Evolutionary conservation across 2,113 vertebrate species (phyloP), one percentile per base, ranked within the genome.

Genomic region (Pterophyllum scalare): DNA sequence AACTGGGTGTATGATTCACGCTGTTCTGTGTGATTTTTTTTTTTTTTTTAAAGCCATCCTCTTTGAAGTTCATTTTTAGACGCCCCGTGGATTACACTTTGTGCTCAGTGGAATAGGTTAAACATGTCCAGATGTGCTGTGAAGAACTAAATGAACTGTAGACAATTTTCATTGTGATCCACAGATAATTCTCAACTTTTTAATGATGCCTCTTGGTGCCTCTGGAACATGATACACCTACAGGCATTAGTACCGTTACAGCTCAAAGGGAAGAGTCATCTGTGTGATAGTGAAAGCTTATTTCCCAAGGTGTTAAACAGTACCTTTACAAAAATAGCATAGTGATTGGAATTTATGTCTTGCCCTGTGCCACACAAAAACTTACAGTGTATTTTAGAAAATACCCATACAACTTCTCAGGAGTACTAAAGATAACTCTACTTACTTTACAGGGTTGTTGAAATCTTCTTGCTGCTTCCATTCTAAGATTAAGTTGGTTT

Each of bases 131-230:
- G 90, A 92, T 91, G 85, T 82, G 82, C 81, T 84, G 83, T 75
- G 61, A 82, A 86, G 79, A 87, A 64, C 59, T 56, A 85, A 87
- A 91, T 85, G 86, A 92, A 91, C 81, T 83, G 84, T 26, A 90
- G 85, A 91, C 86, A 74, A 80, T 91, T 87, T 88, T 38, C 67
- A 46, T 81, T 72, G 76, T 74, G 75, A 79, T 88, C 87, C 86
- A 87, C 76, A 82, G 89, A 91, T 87, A 89, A 88, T 88, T 91
- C 82, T 83, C 76, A 88, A 91, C 83, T 93, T 92, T 92, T 91
- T 94, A 92, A 94, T 90, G 93, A 93, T 92, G 84, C 93, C 92
- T 85, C 81, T 57, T 61, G 83, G 88, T 91, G 91, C 87, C 78
- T 70, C 40, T 80, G 77, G 75, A 89, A 90, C 84, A 84, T 3